Base-by-base conservation (phyloP, 2,797 vertebrate genomes). In the Meriones psammophilus region DNA sequence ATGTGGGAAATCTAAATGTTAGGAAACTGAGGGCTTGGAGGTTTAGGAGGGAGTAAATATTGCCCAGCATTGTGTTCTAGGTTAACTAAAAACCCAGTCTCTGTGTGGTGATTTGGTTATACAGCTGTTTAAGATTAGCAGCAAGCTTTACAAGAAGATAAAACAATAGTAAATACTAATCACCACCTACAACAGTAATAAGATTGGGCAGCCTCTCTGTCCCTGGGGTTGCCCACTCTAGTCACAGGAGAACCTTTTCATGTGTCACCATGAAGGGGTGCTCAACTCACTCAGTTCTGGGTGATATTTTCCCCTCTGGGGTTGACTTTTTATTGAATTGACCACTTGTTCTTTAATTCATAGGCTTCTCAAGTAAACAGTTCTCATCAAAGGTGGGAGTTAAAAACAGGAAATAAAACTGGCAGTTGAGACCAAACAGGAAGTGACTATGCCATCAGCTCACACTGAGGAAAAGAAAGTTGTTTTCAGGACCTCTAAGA, bases 381-480 rank as follows among this genome's bases (percentile, higher is more conserved):
- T 88, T 96, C 92, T 84, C 96, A 64, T 30, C 88, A 97, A 98
- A 97, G 89, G 89, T 98, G 94, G 54, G 90, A 68, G 94, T 97
- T 98, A 94, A 96, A 97, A 94, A 96, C 68, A 94, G 96, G 97
- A 88, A 60, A 77, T 69, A 96, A 97, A 97, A 92, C 85, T 93
- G 97, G 94, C 98, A 97, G 98, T 97, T 98, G 97, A 94, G 98
- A 98, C 94, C 97, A 97, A 97, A 91, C 62, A 60, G n/a, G 91
- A 98, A 98, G 97, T 88, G 91, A 91, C 97, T 98, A 95, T 98
- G 96, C 98, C 98, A 98, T 80, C 58, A 58, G 96, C 94, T 97
- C 95, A 94, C 96, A 94, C 95, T 95, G 95, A 96, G 97, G 96
- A 88, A 97, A 97, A 97, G 97, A 97, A 98, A 98, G 97, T 98